A percentile compares a stretch with the other conserved stretches of the same genome.
These are phyloP conservation scores for Propithecus coquereli DNA, from an alignment of 2,113 vertebrate species.

Conservation along the genomic window DNA sequence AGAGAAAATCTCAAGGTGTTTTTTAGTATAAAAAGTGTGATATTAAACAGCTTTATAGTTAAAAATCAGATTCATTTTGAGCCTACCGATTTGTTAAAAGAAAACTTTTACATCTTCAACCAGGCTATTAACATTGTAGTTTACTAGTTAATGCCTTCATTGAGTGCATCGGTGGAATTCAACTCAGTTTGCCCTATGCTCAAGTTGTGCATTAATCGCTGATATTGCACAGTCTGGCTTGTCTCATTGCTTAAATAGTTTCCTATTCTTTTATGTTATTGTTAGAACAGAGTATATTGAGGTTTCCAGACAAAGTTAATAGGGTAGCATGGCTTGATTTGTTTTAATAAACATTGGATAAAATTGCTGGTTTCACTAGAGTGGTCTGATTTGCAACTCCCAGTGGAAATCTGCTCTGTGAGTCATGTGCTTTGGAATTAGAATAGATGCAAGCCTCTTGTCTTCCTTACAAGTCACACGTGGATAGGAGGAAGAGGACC, in stretches of 20 bases:
- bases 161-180: conserved; percentile 57
- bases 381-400: conserved; percentile 18
- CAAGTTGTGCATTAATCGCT: conserved; percentile 66
- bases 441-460: not conserved
- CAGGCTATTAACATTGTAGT: conserved; percentile 52
- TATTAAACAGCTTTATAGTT: conserved; percentile 40
- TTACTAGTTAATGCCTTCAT: conserved; percentile 65
- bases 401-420: conserved; percentile 11
- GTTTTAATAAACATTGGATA: conserved; percentile 72
- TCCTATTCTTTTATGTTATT: conserved; percentile 66
- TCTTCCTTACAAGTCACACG: not conserved
- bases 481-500: not conserved
- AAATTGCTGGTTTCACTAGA: conserved; percentile 54
- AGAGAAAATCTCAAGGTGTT: conserved; percentile 19
- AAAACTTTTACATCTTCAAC: not conserved
- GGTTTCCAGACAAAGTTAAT: conserved; percentile 69
- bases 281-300: conserved; percentile 69
- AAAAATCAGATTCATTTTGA: conserved; percentile 50
- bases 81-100: conserved; percentile 3
- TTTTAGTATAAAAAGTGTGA: not conserved
- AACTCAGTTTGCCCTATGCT: conserved; percentile 40
- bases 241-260: conserved; percentile 75
- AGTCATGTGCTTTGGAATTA: not conserved
- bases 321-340: conserved; percentile 71
- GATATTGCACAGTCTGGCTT: conserved; percentile 52